These are phyloP conservation scores for Hartigia nigra DNA, from an alignment of 2,888 invertebrate species.

Conservation along the genomic window DNA sequence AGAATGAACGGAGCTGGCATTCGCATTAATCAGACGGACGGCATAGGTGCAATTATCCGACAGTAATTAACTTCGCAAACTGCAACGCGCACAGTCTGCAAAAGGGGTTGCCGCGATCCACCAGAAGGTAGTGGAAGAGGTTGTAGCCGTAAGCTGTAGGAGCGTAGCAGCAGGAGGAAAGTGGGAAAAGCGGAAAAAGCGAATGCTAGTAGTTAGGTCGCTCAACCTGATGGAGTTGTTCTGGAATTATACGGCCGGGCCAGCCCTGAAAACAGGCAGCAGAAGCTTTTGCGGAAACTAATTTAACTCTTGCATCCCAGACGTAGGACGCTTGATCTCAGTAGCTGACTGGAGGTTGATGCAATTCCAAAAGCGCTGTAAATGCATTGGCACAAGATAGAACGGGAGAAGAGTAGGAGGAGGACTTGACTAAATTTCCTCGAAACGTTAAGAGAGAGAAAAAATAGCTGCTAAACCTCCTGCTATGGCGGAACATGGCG, in stretches of 20 bases:
- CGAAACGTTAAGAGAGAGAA: not conserved
- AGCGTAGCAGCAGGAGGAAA: conserved; percentile 21
- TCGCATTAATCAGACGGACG: conserved; percentile 51
- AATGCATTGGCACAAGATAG: not conserved
- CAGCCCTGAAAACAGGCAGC: conserved; percentile 51
- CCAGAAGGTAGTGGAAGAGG: conserved; percentile 13
- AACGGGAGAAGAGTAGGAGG: not conserved
- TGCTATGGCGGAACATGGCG: not conserved
- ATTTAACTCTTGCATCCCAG: conserved; percentile 59
- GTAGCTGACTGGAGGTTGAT: not conserved
- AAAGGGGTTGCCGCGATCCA: conserved; percentile 25
- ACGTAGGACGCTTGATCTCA: not conserved
- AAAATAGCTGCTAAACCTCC: no score
- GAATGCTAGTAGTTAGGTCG: conserved; percentile 41
- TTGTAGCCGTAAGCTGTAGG: not conserved
- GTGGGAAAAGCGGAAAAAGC: conserved; percentile 20
- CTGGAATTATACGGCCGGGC: conserved; percentile 56
- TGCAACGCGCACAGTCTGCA: conserved; percentile 44
- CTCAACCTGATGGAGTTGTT: conserved; percentile 55
- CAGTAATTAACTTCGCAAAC: conserved; percentile 61
- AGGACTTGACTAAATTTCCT: not conserved
- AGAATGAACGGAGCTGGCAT: not conserved
- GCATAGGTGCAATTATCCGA: conserved; percentile 57
- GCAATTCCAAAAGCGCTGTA: not conserved
- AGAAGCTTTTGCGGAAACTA: conserved; percentile 60